Conservation (phyloP, 2,888 invertebrate species). For the Agriotes lineatus region DNA sequence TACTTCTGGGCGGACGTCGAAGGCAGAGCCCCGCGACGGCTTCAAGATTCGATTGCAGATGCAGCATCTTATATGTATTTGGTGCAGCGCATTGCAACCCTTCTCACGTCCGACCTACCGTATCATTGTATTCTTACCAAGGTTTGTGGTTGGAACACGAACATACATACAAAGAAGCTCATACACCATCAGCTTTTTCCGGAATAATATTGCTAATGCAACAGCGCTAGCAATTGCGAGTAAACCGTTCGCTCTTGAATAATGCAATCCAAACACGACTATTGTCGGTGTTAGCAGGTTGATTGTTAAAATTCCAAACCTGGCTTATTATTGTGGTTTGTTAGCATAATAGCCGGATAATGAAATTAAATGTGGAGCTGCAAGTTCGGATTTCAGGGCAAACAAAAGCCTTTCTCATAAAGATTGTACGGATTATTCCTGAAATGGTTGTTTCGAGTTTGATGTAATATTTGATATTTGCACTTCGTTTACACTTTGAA, state of each 20-base stretch:
- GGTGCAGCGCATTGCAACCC: constrained; percentile 37
- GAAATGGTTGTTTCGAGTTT: no score
- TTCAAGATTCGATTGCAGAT: constrained; percentile 35
- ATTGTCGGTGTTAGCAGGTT: not conserved
- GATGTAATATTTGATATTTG: no score
- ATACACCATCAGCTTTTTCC: constrained; percentile 28
- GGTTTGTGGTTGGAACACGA: constrained; percentile 40
- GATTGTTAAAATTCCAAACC: not conserved
- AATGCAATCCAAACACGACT: not conserved
- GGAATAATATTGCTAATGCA: constrained; percentile 33
- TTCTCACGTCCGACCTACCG: constrained; percentile 38
- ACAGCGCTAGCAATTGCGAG: constrained; percentile 21
- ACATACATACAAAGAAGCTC: constrained; percentile 42
- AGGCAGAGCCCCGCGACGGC: constrained; percentile 15
- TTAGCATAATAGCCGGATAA: no score
- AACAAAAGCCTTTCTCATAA: no score
- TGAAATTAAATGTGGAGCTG: no score
- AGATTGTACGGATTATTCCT: no score
- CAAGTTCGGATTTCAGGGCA: no score
- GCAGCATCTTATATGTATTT: constrained; percentile 34
- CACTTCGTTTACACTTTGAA: no score
- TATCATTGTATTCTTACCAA: constrained; percentile 39
- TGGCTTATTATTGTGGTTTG: no score
- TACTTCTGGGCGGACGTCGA: constrained; percentile 23
- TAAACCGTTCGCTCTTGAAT: constrained; percentile 18